phyloP scores from a whole-genome alignment of 2,888 invertebrate genomes.

The Megaustenia siamemsis region DNA sequence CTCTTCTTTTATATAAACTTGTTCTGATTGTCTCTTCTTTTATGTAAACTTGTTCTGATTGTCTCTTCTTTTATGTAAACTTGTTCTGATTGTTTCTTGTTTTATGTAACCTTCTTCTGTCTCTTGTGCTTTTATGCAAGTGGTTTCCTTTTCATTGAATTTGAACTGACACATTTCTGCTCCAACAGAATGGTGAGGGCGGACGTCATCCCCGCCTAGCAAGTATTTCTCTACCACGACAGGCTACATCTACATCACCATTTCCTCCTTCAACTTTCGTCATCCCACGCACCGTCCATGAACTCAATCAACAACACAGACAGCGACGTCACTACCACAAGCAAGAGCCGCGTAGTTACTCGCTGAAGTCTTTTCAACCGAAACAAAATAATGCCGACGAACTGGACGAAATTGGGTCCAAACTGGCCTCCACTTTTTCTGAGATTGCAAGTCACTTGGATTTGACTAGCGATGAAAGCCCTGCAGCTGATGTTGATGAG shows the following conservation, averaged over 20 bases:
- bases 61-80: no score
- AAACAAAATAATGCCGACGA: constrained; percentile 19
- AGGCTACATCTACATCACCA: background rate
- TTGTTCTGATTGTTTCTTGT: no score
- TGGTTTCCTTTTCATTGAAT: no score
- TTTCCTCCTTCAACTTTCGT: constrained; percentile 8
- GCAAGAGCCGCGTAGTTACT: background rate
- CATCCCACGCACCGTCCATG: background rate
- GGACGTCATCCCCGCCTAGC: no score
- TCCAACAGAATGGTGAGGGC: no score
- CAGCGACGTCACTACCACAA: constrained; percentile 10
- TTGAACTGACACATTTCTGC: no score
- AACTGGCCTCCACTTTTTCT: constrained; percentile 31
- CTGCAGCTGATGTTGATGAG: constrained; percentile 55
- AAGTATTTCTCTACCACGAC: no score
- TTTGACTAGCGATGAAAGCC: constrained; percentile 51
- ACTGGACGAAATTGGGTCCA: constrained; percentile 42
- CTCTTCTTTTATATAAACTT: no score
- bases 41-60: no score
- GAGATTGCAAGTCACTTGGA: background rate
- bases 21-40: no score
- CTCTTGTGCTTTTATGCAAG: no score
- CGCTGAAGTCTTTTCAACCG: constrained; percentile 1
- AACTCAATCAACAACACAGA: background rate
- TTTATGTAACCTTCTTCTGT: no score